These are phyloP conservation scores for Pelodytes ibericus DNA, from an alignment of 2,797 vertebrate genomes.

Conservation along the genomic window DNA sequence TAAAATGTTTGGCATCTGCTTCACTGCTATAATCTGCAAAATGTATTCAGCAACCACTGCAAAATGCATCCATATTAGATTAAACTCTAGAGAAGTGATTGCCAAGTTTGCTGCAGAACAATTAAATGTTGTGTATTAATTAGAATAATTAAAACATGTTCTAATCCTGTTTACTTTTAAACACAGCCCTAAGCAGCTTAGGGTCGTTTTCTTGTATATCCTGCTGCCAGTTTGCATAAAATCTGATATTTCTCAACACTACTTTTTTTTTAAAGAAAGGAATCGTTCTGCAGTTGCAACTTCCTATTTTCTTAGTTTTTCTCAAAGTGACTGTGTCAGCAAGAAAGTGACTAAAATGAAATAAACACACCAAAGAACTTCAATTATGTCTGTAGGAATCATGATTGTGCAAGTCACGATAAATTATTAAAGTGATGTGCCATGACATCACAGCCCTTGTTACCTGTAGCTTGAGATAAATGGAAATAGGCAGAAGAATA, in stretches of 20 bases:
- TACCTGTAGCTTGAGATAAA: too few species aligned
- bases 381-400: too few species aligned
- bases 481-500: too few species aligned
- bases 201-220: neutral
- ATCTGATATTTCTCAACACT: neutral
- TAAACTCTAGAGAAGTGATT: neutral
- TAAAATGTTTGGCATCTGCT: neutral
- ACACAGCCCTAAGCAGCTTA: neutral
- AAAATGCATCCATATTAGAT: neutral
- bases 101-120: neutral
- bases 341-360: too few species aligned
- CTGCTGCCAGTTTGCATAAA: neutral
- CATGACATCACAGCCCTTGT: too few species aligned
- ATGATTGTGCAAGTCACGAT: too few species aligned
- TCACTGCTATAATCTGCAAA: neutral
- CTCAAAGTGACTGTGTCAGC: too few species aligned
- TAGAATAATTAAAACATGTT: slow-evolving; percentile 9
- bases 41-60: neutral
- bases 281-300: neutral
- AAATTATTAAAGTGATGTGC: too few species aligned
- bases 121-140: slow-evolving; percentile 6
- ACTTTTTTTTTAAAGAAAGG: neutral
- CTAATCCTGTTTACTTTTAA: slow-evolving; percentile 2
- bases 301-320: neutral
- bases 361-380: too few species aligned